A percentile compares a stretch with the other conserved stretches of the same genome.
phyloP scores from a whole-genome alignment of 2,113 vertebrate genomes.

The human (Homo sapiens) region GRCh38 chr12:14201001-14201500 shows the following conservation, averaged over 20 bases:
- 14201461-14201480: neutral
- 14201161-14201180: neutral
- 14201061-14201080: constrained; percentile 4
- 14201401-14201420: neutral
- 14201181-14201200: neutral
- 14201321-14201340: neutral
- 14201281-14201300: neutral
- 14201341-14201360: neutral
- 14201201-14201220: neutral
- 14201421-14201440: neutral
- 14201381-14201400: neutral
- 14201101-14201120: neutral
- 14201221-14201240: neutral
- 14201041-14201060: neutral
- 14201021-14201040: neutral
- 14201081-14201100: constrained; percentile 17
- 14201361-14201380: neutral
- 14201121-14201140: neutral
- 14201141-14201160: neutral
- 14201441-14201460: neutral
- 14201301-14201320: neutral
- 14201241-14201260: neutral
- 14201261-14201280: neutral
- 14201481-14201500: neutral
- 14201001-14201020: neutral